phyloP scores from a whole-genome alignment of 1,140 invertebrate species.

The fruit fly (Drosophila melanogaster) region DNA sequence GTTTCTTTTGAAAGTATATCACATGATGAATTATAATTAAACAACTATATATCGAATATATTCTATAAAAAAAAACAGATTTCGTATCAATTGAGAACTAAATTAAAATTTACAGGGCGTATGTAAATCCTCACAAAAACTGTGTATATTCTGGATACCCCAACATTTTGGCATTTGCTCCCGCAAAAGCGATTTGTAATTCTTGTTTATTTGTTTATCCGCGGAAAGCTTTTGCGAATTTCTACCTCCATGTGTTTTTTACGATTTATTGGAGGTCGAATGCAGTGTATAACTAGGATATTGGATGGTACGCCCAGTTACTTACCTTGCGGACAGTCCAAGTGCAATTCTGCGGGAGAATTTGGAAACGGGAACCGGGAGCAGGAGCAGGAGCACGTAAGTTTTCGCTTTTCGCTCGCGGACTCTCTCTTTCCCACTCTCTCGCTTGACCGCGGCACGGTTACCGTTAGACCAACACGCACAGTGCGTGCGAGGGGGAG shows the following conservation, averaged over 20 bases:
- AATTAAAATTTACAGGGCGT: not conserved
- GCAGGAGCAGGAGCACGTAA: not conserved
- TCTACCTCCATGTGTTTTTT: slow-evolving; percentile 48
- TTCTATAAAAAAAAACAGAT: not conserved
- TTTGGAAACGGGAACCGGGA: slow-evolving; percentile 36
- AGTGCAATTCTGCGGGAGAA: slow-evolving; percentile 35
- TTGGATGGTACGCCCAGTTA: slow-evolving; percentile 42
- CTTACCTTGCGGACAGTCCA: slow-evolving; percentile 51
- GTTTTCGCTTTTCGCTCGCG: slow-evolving; percentile 6
- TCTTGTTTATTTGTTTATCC: slow-evolving; percentile 63
- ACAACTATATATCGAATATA: not conserved
- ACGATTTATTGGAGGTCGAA: slow-evolving; percentile 52
- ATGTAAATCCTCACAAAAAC: not conserved
- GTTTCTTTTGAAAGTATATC: too few relatives aligned
- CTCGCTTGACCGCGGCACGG: slow-evolving; percentile 75
- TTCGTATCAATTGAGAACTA: not conserved
- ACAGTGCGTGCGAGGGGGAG: slow-evolving; percentile 66
- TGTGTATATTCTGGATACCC: slow-evolving; percentile 39
- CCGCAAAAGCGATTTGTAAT: slow-evolving; percentile 13
- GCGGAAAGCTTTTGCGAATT: slow-evolving; percentile 25
- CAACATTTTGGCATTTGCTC: slow-evolving; percentile 65
- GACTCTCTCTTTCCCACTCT: slow-evolving; percentile 28
- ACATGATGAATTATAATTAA: too few relatives aligned
- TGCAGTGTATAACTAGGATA: not conserved
- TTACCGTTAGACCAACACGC: slow-evolving; percentile 71